Base-by-base conservation (phyloP, 2,113 vertebrate genomes). In the Microtus richardsoni region DNA sequence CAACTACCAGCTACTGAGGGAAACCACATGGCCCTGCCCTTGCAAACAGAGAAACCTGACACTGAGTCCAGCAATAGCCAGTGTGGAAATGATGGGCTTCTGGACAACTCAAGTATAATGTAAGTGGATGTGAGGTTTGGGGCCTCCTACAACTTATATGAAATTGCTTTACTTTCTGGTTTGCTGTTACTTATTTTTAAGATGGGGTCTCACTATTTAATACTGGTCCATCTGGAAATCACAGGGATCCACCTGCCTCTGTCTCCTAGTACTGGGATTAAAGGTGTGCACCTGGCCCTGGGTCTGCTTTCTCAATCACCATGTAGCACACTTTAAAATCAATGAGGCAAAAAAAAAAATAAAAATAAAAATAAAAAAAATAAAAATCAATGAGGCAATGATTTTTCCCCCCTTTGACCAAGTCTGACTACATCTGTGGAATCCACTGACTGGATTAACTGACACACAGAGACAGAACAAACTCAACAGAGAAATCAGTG, bases 1-100 rank as follows among this genome's bases (percentile, higher is more conserved):
- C 90, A 94, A 89, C 87, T 64, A 94, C 54, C 60, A 95, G 80
- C 93, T 80, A 88, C 71, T 58, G 62, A 91, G 54, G 68, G 64
- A 88, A 91, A 89, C 92, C 66, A 71, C 52, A 93, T 85, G 26
- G 95, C n/a, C 47, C 44, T 89, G 7, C n/a, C 41, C 49, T 70
- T 79, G 8, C 58, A 62, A 33, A 80, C 85, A 86, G 60, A 91
- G 54, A 96, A 96, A 94, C 39, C 44, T 71, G 94, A 74, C 49
- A 58, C 33, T 28, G 33, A 73, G 33, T 80, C 74, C 73, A 93
- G 84, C 74, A 74, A 83, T 4, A 92, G 52, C 54, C 75, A 49
- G 71, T 12, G 30, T 89, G 39, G 87, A 79, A 85, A 88, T 17
- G 21, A 28, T 28, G 8, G 30, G 39, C 49, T 66, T 86, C 79